Evolutionary conservation across 2,888 invertebrate genomes (phyloP), one percentile per base, ranked within the genome.

Genomic region (Polymixis flavicincta): DNA sequence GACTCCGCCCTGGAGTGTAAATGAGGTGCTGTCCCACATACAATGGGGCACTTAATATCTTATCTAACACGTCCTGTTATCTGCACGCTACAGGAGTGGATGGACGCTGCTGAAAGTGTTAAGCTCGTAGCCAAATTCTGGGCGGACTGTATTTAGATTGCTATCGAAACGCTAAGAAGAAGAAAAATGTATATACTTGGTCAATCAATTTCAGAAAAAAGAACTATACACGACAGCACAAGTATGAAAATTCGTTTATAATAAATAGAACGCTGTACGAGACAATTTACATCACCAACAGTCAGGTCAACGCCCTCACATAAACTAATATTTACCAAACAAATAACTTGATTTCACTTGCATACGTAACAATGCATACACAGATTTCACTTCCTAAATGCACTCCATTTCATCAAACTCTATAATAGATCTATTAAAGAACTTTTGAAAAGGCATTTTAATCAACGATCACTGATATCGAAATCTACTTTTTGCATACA

Each of bases 311-410:
- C 25, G 76, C 8, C 61, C 66, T 50, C 54, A 22, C 37, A 22
- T 60, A 76, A 71, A 57, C 66, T 37, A 74, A 83, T 71, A 71
- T 83, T 76, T 79, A 71, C 59, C 42, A 37, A 67, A 79, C 73
- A 48, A 79, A 9, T 32, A 25, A 61, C 28, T 60, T 63, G 78
- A 73, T 86, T 86, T 78, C 74, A 78, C 75, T 54, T 80, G 77
- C 85, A 86, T 76, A 80, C 64, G 71, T 48, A 81, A 84, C 80
- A 78, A 81, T 83, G 71, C 86, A 86, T 76, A 78, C 63, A 71
- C 19, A 37, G 66, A 71, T 81, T 85, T 85, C 85, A 74, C 80
- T 80, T 82, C 66, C 2, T 32, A 67, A 74, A 73, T 83, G 65
- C 74, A 80, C 37, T 76, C 57, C 67, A 78, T 50, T 86, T 80